These are phyloP conservation scores for Lycodopsis pacificus DNA, from an alignment of 2,797 vertebrate genomes.

Conservation along the genomic window DNA sequence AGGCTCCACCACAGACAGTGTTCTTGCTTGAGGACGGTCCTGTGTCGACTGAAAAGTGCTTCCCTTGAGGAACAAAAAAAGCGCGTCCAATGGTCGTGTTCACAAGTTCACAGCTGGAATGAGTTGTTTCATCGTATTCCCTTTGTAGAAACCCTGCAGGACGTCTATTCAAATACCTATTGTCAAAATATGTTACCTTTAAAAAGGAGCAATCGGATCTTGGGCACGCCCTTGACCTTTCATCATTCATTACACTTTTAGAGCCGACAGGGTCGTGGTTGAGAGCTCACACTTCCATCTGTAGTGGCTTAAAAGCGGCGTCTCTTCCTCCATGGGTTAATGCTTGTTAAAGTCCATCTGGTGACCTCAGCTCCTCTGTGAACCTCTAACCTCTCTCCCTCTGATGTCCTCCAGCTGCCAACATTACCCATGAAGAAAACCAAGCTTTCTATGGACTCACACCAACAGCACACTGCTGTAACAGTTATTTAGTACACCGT, in stretches of 20 bases:
- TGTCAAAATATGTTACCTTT: conserved; percentile 26
- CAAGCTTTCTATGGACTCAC: conserved; percentile 23
- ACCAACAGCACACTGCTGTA: conserved; percentile 2
- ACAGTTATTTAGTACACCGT: conserved; percentile 20
- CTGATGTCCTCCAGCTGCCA: conserved; percentile 64
- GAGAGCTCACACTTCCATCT: conserved; percentile 56
- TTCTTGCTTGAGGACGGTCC: conserved; percentile 19
- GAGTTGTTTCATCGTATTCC: background rate
- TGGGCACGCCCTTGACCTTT: conserved; percentile 43
- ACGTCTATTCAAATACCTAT: background rate
- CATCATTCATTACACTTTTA: conserved; percentile 47
- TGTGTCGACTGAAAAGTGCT: background rate
- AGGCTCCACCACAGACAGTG: background rate
- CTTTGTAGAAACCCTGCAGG: conserved; percentile 8
- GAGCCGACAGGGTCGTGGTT: conserved; percentile 14
- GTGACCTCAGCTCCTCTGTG: conserved; percentile 44
- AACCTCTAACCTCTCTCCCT: conserved; percentile 46
- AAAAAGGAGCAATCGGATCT: conserved; percentile 17
- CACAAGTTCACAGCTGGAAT: conserved; percentile 30
- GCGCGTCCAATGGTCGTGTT: background rate
- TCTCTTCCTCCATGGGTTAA: conserved; percentile 45
- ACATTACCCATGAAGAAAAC: conserved; percentile 34
- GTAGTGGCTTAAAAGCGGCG: conserved; percentile 25
- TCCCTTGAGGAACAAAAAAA: background rate
- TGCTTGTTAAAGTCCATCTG: conserved; percentile 70